A percentile compares a stretch with the other conserved stretches of the same genome.
These are phyloP conservation scores for Neodiprion virginianus DNA, from an alignment of 1,140 invertebrate species.

Conservation along the genomic window DNA sequence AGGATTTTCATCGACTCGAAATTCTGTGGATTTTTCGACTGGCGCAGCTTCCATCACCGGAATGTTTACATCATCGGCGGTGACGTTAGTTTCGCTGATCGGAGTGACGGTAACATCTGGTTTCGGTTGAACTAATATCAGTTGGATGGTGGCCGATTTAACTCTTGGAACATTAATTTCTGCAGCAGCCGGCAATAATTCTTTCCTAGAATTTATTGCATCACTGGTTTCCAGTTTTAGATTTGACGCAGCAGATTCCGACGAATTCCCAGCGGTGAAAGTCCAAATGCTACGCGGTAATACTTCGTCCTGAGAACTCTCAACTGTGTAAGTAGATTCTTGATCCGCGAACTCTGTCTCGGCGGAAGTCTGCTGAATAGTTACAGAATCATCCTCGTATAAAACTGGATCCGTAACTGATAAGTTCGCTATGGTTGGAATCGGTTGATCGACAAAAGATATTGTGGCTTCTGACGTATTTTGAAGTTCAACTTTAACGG, in stretches of 20 bases:
- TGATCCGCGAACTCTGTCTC: background rate
- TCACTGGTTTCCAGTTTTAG: background rate
- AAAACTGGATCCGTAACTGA: background rate
- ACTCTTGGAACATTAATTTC: background rate
- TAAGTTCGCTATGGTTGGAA: background rate
- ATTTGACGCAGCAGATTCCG: constrained; percentile 58
- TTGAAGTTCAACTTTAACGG: too few relatives aligned
- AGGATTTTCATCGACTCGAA: too few relatives aligned
- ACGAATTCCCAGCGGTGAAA: constrained; percentile 64
- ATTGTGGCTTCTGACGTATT: background rate
- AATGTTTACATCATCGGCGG: background rate
- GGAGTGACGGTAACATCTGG: background rate
- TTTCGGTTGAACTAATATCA: background rate
- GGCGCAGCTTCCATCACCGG: too few relatives aligned
- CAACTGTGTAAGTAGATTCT: background rate
- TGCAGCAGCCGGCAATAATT: background rate
- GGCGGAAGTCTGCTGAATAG: background rate
- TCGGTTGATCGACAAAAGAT: background rate
- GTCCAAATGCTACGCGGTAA: background rate
- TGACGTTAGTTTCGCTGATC: background rate
- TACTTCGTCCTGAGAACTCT: background rate
- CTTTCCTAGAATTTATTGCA: background rate
- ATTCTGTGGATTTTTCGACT: too few relatives aligned
- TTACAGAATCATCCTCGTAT: background rate
- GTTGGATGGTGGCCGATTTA: background rate